A percentile compares a stretch with the other conserved stretches of the same genome.
These are phyloP conservation scores for Poecilus cupreus DNA, from an alignment of 2,888 invertebrate genomes.

Conservation along the genomic window DNA sequence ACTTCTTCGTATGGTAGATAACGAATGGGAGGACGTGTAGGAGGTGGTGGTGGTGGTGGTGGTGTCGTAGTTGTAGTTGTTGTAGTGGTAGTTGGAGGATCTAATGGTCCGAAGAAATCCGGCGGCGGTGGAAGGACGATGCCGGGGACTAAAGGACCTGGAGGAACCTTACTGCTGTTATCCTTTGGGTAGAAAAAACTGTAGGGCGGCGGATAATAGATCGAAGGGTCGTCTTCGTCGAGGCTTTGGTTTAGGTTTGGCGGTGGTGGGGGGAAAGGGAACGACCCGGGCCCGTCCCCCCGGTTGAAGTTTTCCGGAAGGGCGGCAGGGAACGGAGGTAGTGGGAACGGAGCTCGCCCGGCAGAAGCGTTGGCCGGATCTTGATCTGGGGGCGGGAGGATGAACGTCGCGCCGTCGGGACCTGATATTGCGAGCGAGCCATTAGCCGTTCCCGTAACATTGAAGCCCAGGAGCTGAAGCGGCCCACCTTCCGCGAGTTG, in stretches of 20 bases:
- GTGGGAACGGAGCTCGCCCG: slow-evolving; percentile 80
- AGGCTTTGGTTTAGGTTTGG: slow-evolving; percentile 77
- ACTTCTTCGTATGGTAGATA: slow-evolving; percentile 64
- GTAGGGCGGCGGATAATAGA: slow-evolving; percentile 94
- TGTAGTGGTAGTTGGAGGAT: slow-evolving; percentile 74
- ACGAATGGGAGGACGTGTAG: slow-evolving; percentile 65
- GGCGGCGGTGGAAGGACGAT: slow-evolving; percentile 92
- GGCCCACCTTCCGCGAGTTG: slow-evolving; percentile 91
- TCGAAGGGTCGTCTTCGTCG: slow-evolving; percentile 93
- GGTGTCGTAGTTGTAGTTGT: slow-evolving; percentile 69
- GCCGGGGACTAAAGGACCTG: slow-evolving; percentile 91
- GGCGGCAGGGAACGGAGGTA: slow-evolving; percentile 78
- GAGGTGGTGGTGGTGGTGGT: slow-evolving; percentile 66
- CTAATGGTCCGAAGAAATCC: slow-evolving; percentile 86
- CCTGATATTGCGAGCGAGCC: slow-evolving; percentile 76
- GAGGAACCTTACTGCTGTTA: slow-evolving; percentile 82
- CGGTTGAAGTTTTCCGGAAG: slow-evolving; percentile 69
- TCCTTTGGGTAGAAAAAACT: slow-evolving; percentile 90
- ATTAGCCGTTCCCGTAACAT: slow-evolving; percentile 84
- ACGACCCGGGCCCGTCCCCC: slow-evolving; percentile 75
- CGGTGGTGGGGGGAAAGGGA: slow-evolving; percentile 73
- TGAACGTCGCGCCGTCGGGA: slow-evolving; percentile 70
- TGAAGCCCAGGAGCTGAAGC: slow-evolving; percentile 89
- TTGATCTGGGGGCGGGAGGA: slow-evolving; percentile 76
- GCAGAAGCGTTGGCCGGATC: slow-evolving; percentile 80